These are phyloP conservation scores for Cloeon dipterum DNA, from an alignment of 2,888 invertebrate species.

Conservation along the genomic window DNA sequence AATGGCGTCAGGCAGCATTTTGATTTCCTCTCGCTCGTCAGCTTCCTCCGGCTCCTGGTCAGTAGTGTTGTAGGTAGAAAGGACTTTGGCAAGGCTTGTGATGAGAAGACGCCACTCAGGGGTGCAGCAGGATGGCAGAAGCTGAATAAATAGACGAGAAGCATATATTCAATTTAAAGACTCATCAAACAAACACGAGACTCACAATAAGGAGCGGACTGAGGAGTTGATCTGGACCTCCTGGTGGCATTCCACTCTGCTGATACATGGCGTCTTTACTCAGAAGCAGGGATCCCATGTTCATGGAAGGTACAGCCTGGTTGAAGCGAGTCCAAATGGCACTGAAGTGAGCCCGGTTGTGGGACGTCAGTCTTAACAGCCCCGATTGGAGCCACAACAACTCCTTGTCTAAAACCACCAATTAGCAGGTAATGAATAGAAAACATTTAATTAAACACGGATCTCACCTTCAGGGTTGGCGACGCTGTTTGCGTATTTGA, in stretches of 20 bases:
- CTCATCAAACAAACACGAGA: not conserved
- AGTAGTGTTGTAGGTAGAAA: not conserved
- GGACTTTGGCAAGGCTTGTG: not conserved
- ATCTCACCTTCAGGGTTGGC: not conserved
- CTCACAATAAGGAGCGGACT: not conserved
- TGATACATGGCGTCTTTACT: not conserved
- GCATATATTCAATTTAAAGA: too few species aligned
- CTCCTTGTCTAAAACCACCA: not conserved
- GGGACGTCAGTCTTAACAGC: not conserved
- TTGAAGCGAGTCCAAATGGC: not conserved
- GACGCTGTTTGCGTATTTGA: not conserved
- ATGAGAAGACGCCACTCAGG: not conserved
- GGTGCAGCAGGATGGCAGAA: not conserved
- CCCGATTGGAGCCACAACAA: not conserved
- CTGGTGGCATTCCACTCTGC: not conserved
- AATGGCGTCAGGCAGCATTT: not conserved
- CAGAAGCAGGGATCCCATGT: not conserved
- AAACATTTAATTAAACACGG: not conserved
- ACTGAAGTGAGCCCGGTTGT: conserved; percentile 1
- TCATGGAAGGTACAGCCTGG: not conserved
- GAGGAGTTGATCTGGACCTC: not conserved
- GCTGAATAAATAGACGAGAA: not conserved
- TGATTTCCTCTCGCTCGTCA: not conserved
- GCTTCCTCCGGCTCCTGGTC: not conserved
- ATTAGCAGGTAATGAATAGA: too few species aligned